Evolutionary conservation across 2,888 invertebrate species (phyloP).

Genomic region (Pimpla rufipes): DNA sequence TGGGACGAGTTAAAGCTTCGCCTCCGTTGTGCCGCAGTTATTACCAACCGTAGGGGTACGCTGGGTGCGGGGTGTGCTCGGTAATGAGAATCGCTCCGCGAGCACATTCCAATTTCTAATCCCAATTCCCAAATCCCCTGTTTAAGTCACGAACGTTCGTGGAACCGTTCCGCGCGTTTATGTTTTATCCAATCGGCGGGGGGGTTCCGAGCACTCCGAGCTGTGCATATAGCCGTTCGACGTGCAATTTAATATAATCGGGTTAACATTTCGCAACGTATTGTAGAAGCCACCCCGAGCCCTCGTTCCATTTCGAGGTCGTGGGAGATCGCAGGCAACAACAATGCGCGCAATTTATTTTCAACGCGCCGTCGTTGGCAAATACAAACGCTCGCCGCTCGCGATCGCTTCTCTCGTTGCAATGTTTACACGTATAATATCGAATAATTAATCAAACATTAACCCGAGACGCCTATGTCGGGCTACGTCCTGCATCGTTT

Average conservation of each 20-base stretch:
- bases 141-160: conserved; percentile 50
- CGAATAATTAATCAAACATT: neutral
- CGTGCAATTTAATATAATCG: conserved; percentile 55
- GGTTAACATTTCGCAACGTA: conserved; percentile 27
- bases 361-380: neutral
- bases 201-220: neutral
- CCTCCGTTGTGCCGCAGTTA: neutral
- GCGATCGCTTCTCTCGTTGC: neutral
- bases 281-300: conserved; percentile 28
- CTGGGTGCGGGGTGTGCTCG: conserved; percentile 5
- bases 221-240: conserved; percentile 14
- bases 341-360: neutral
- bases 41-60: neutral
- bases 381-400: neutral
- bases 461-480: neutral
- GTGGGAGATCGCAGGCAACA: conserved; percentile 16
- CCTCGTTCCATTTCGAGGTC: conserved; percentile 52
- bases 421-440: neutral
- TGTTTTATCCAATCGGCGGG: conserved; percentile 23
- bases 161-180: neutral
- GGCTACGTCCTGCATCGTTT: too few relatives aligned
- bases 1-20: conserved; percentile 8
- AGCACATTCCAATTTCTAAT: conserved; percentile 56
- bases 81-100: conserved; percentile 25
- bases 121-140: conserved; percentile 45